Evolutionary conservation across 2,113 vertebrate genomes (phyloP).

Genomic region (Pandion haliaetus): DNA sequence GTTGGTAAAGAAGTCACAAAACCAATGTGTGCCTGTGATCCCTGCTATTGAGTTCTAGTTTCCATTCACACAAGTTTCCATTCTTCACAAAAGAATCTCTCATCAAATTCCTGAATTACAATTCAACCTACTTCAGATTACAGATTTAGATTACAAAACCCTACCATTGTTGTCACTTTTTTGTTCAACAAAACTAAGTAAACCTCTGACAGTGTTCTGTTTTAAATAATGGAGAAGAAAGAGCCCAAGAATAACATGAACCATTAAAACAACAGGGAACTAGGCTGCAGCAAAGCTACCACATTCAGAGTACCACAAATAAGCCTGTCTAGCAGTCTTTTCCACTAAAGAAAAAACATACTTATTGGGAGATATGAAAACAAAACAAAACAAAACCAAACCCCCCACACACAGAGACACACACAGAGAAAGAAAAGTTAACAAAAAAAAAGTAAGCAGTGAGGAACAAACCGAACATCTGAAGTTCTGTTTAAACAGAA

Average conservation of each 20-base stretch:
- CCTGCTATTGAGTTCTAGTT: neutral
- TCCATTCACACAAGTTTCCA: neutral
- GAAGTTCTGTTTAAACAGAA: neutral
- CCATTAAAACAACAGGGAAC: neutral
- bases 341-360: neutral
- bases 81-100: neutral
- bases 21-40: neutral
- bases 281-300: neutral
- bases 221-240: neutral
- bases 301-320: neutral
- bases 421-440: neutral
- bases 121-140: neutral
- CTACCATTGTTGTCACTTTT: neutral
- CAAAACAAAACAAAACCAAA: too few species aligned
- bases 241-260: neutral
- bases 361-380: accelerated
- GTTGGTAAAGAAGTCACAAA: neutral
- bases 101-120: neutral
- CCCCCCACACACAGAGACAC: too few species aligned
- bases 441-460: neutral
- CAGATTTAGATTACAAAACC: neutral
- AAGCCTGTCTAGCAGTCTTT: neutral
- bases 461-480: neutral
- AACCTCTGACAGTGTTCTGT: neutral
- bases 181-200: neutral